Evolutionary conservation across 2,113 vertebrate species (phyloP), one percentile per base, ranked within the genome.

Genomic region (Rhea pennata): DNA sequence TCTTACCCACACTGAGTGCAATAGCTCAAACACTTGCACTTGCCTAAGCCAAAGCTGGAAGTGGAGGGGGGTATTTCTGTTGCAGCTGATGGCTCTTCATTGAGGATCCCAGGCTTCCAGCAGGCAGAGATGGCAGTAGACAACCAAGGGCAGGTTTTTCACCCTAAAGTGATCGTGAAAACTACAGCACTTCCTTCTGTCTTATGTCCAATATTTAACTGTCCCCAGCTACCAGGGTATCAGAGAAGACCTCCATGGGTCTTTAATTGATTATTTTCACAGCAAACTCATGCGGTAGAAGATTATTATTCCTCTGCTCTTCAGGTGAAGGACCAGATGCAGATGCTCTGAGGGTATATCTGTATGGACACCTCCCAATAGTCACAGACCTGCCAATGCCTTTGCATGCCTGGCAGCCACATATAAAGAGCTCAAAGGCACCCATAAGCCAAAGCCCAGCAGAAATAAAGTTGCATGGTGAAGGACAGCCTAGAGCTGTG

Each of bases 291-390:
- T 53, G 6, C 69, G n/a, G 23, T 2, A 50, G 44, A 72, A 90
- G 64, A 29, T 7, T 15, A 11, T 27, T 95, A 46, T 20, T 73
- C 22, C n/a, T 65, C 51, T 91, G 61, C 40, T 91, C 16, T 5
- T 87, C n/a, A 75, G n/a, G 0, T 56, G 53, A 61, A 67, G 70
- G 56, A 87, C 56, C 2, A 71, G 56, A 67, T 54, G 13, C 11
- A 3, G 10, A 16, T 82, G 42, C 0, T 0, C 19, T 70, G 62
- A 76, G 27, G 14, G 0, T 87, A 12, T 78, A 1, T 46, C 29
- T n/a, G 31, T 22, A 15, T 16, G 26, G 54, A 56, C 46, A 80
- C 36, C 36, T 87, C 9, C 5, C n/a, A 90, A 40, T 22, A 87
- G 54, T 36, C 46, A 92, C 56, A 69, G 77, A 75, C 17, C 27